Base-by-base conservation (phyloP, 2,888 invertebrate species). In the Yponomeuta evonymella region DNA sequence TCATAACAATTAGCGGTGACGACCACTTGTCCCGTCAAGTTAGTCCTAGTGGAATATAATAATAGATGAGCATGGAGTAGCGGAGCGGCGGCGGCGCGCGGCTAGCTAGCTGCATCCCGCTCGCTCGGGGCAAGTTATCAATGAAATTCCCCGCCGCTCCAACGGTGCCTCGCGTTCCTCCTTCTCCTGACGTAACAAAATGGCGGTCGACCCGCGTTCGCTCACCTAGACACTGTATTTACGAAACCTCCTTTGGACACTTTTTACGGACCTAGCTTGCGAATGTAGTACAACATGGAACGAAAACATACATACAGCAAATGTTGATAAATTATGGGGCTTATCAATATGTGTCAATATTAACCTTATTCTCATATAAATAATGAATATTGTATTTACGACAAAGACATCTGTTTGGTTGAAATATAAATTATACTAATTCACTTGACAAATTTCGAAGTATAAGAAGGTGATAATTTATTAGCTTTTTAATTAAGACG, bases 61-160 rank as follows among this genome's bases (percentile, higher is more conserved):
- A 68, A 68, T 68, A 68, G 68, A 68, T 23, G 68, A 68, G 29
- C 68, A 70, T 70, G 43, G 70, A 70, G 15, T 63, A 63, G 70
- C 33, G 70, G n/a, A 65, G 29, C 65, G 51, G 74, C 43, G 36
- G 36, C 43, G 43, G 43, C 43, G 43, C 43, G 8, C 43, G 9
- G 43, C 43, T 8, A 43, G 43, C 78, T 86, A 86, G 84, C 79
- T 84, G 83, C 83, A 85, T 88, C 88, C 87, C 84, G 82, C 86
- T 87, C 87, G 78, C 85, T 83, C 83, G 69, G 80, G 82, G 78
- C 84, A 79, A 87, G 80, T 90, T 90, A 90, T 90, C 90, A 90
- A 90, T 90, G 89, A 87, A 88, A 90, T 89, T 85, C 87, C 85
- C 74, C 80, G 81, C 78, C 77, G 75, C 79, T 79, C 78, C 80